Percentiles rank a stretch among this genome's conserved stretches.
These are phyloP conservation scores for Protophormia terraenovae DNA, from an alignment of 2,888 invertebrate genomes.

Conservation along the genomic window DNA sequence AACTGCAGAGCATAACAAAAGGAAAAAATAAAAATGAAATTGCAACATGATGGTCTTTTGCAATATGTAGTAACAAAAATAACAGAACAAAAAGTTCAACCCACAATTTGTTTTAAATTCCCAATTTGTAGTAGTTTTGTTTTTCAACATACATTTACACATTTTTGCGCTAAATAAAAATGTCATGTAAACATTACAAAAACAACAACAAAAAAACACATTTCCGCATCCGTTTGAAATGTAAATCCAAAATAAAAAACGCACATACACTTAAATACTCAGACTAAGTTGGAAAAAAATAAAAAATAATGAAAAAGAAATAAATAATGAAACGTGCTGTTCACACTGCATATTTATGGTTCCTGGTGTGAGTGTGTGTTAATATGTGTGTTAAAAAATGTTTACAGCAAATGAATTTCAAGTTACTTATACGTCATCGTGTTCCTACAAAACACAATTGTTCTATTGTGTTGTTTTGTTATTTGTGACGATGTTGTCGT, in stretches of 20 bases:
- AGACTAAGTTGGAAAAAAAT: not conserved
- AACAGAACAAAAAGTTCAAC: not conserved
- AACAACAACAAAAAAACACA: not conserved
- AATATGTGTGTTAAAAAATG: not conserved
- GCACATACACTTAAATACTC: not conserved
- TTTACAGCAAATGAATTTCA: constrained; percentile 25
- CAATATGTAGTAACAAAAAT: constrained; percentile 12
- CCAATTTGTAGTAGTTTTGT: constrained; percentile 21
- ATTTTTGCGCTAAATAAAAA: constrained; percentile 35
- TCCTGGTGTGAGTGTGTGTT: not conserved
- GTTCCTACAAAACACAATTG: constrained; percentile 30
- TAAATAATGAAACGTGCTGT: not conserved
- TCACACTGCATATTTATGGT: not conserved
- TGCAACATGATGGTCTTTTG: constrained; percentile 37
- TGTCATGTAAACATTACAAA: constrained; percentile 17
- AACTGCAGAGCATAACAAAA: not conserved
- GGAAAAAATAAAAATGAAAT: constrained; percentile 26
- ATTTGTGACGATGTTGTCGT: not conserved
- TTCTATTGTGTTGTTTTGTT: not conserved
- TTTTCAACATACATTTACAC: not conserved
- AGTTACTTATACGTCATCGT: constrained; percentile 55
- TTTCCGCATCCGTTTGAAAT: constrained; percentile 52
- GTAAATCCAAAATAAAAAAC: constrained; percentile 13
- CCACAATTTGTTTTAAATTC: constrained; percentile 30
- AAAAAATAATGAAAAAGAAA: not conserved